phyloP scores from a whole-genome alignment of 2,797 vertebrate species.

The Labeo calbasu region DNA sequence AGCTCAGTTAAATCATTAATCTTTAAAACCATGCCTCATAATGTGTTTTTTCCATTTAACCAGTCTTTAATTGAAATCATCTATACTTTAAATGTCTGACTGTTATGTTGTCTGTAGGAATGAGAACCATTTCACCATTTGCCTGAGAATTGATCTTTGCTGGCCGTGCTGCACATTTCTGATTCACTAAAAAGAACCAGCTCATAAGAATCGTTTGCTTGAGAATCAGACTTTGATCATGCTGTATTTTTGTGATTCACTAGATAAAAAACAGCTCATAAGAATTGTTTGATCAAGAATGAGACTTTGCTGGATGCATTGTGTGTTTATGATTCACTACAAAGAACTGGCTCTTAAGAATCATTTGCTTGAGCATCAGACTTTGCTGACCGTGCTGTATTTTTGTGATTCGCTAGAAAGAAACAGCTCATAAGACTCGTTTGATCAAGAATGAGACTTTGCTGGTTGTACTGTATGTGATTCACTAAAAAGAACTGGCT shows the following conservation, averaged over 20 bases:
- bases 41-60: not conserved
- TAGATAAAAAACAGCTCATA: too few relatives aligned
- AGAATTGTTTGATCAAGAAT: too few relatives aligned
- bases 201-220: not conserved
- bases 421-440: too few relatives aligned
- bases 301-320: too few relatives aligned
- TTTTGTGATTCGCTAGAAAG: too few relatives aligned
- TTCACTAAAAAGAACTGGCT: too few relatives aligned
- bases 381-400: not conserved
- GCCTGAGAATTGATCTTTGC: too few relatives aligned
- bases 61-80: not conserved
- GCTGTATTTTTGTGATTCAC: not conserved
- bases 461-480: too few relatives aligned
- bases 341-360: not conserved
- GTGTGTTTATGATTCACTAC: not conserved
- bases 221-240: not conserved
- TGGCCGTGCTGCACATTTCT: not conserved
- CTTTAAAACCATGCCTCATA: slow-evolving; percentile 13
- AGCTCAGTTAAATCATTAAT: slow-evolving; percentile 43
- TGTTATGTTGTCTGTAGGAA: not conserved
- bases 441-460: too few relatives aligned
- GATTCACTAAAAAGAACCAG: not conserved
- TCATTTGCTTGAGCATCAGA: not conserved
- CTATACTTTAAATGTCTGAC: not conserved
- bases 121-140: not conserved